phyloP scores from a whole-genome alignment of 2,113 vertebrate genomes.

The Varanus salvator region DNA sequence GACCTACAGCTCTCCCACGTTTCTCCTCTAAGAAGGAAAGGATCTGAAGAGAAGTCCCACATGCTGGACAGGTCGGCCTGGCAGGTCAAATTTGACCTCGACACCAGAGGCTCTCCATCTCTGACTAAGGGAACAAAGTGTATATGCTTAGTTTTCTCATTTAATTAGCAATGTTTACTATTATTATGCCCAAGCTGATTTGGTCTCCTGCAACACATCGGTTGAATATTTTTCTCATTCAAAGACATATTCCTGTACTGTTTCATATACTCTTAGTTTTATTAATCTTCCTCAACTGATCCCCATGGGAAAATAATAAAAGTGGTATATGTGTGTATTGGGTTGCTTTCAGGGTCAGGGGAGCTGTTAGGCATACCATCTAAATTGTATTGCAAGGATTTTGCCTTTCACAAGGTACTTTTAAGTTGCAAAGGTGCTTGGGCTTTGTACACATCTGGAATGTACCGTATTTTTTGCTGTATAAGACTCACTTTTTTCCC shows the following conservation, averaged over 20 bases:
- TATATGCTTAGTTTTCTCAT: too few relatives aligned
- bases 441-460: neutral
- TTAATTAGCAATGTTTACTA: neutral
- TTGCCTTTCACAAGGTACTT: neutral
- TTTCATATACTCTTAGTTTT: neutral
- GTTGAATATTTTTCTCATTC: neutral
- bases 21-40: too few relatives aligned
- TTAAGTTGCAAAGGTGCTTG: neutral
- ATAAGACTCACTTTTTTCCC: too few relatives aligned
- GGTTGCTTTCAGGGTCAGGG: neutral
- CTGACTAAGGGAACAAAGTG: too few relatives aligned
- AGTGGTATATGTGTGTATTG: neutral
- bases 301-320: neutral
- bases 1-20: too few relatives aligned
- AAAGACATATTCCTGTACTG: neutral
- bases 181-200: neutral
- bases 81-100: too few relatives aligned
- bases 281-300: slow-evolving; percentile 2
- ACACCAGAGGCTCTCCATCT: too few relatives aligned
- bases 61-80: too few relatives aligned
- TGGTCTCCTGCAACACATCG: neutral
- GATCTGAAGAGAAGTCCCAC: too few relatives aligned
- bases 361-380: neutral
- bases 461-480: too few relatives aligned
- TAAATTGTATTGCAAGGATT: neutral